Percentiles rank a stretch among this genome's conserved stretches.
Conservation (phyloP, 1,140 invertebrate species). For the Cotesia vestalis region DNA sequence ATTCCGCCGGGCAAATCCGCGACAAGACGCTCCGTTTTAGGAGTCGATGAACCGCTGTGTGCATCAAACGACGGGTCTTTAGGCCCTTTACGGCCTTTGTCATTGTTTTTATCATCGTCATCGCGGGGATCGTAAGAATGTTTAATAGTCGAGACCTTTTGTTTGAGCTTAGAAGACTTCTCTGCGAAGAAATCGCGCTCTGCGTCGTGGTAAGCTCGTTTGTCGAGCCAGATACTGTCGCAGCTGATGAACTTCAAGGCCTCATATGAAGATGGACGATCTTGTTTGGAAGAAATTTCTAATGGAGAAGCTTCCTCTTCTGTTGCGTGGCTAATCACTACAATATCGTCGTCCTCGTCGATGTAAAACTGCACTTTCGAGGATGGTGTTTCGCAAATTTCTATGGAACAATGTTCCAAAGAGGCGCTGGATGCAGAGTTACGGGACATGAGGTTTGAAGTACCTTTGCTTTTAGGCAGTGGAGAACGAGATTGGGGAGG, state of each 20-base stretch:
- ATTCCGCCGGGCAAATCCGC: conserved; percentile 80
- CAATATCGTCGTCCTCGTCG: conserved; percentile 53
- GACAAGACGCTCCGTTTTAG: conserved; percentile 73
- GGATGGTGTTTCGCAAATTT: conserved; percentile 33
- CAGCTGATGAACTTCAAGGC: conserved; percentile 49
- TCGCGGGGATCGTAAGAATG: conserved; percentile 59
- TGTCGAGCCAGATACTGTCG: conserved; percentile 72
- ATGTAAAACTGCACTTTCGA: conserved; percentile 58
- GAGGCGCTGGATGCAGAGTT: neutral
- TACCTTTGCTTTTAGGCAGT: conserved; percentile 37
- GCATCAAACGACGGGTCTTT: conserved; percentile 35
- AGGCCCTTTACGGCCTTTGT: conserved; percentile 62
- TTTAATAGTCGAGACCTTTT: conserved; percentile 40
- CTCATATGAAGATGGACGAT: conserved; percentile 33
- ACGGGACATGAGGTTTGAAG: conserved; percentile 37
- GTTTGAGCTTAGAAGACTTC: conserved; percentile 56
- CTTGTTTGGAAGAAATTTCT: neutral
- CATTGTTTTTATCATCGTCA: conserved; percentile 70
- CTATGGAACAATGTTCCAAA: conserved; percentile 31
- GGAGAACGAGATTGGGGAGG: conserved; percentile 18
- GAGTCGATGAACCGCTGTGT: conserved; percentile 40
- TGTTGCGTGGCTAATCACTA: conserved; percentile 47
- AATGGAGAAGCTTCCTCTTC: conserved; percentile 28
- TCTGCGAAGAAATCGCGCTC: conserved; percentile 68
- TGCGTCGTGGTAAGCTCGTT: conserved; percentile 71